Evolutionary conservation across 2,113 vertebrate species (phyloP).

Genomic region (Coracopsis vasa): DNA sequence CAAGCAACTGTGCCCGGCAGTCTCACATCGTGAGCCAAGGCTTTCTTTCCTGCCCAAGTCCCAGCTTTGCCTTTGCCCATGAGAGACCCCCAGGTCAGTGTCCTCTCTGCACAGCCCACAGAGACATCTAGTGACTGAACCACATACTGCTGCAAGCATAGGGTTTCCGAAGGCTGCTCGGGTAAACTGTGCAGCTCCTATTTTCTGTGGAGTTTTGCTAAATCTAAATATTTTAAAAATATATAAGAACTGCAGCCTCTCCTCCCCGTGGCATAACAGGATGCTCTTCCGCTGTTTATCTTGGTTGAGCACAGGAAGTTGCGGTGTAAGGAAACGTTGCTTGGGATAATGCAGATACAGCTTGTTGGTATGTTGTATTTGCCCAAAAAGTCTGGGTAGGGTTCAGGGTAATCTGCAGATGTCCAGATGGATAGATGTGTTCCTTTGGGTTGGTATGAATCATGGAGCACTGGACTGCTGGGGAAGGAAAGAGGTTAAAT

Average conservation of each 20-base stretch:
- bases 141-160: neutral
- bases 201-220: neutral
- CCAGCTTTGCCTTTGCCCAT: neutral
- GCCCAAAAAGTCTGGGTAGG: neutral
- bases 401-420: constrained; percentile 18
- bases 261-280: neutral
- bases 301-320: neutral
- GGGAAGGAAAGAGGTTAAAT: constrained; percentile 20
- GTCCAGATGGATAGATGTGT: neutral
- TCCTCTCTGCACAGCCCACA: neutral
- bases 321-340: neutral
- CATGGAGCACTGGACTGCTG: constrained; percentile 7
- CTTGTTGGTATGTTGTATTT: neutral
- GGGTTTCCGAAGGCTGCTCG: accelerated
- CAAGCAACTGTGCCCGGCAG: neutral
- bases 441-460: constrained; percentile 23
- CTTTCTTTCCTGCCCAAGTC: neutral
- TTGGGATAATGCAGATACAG: neutral
- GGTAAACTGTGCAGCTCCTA: neutral
- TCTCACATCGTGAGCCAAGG: neutral
- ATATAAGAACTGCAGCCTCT: neutral
- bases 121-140: neutral
- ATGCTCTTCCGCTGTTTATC: constrained; percentile 12
- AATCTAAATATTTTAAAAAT: constrained; percentile 16
- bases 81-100: neutral